Evolutionary conservation across 2,888 invertebrate species (phyloP).

Genomic region (Argynnis bischoffii): DNA sequence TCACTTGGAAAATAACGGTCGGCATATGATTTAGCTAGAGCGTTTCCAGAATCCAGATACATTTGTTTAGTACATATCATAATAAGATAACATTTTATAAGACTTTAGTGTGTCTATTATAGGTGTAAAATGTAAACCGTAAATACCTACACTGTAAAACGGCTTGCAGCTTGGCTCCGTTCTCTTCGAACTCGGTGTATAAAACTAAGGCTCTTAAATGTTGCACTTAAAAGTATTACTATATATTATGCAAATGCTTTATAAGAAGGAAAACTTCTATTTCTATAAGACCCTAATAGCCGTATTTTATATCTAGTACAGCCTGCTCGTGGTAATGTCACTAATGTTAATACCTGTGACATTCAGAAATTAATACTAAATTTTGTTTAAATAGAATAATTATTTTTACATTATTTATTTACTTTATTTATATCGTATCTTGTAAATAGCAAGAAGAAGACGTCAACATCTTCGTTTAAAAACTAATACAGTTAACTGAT

Average conservation of each 20-base stretch:
- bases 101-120: conserved; percentile 6
- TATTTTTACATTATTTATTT: no score
- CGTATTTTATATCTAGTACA: no score
- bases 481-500: conserved; percentile 3
- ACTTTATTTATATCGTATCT: no score
- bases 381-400: no score
- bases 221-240: conserved; percentile 1
- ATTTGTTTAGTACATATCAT: not conserved
- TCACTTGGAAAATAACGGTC: no score
- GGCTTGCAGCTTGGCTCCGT: conserved; percentile 4
- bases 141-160: conserved; percentile 1
- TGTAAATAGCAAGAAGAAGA: not conserved
- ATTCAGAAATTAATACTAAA: no score
- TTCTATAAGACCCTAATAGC: no score
- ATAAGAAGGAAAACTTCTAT: not conserved
- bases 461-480: not conserved
- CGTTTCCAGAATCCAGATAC: no score
- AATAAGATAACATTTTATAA: conserved; percentile 8
- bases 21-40: no score
- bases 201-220: conserved; percentile 21
- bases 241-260: conserved; percentile 8
- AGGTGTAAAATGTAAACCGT: not conserved
- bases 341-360: no score
- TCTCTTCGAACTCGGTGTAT: not conserved
- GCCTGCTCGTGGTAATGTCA: no score